Evolutionary conservation across 2,113 vertebrate genomes (phyloP), one percentile per base, ranked within the genome.

Genomic region (Calidris pugnax): DNA sequence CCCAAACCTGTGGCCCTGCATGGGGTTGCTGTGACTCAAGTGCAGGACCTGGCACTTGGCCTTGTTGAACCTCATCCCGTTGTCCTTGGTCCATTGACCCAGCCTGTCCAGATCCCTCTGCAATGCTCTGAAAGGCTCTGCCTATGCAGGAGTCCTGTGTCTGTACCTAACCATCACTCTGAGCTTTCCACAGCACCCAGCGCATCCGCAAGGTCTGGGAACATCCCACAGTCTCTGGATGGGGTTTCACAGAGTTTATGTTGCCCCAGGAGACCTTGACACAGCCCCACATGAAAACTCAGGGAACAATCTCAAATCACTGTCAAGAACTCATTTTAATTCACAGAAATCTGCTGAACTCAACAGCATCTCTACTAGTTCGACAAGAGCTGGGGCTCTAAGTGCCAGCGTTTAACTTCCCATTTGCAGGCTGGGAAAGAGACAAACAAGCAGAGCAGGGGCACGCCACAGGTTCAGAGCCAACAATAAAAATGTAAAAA

Each of bases 291-390:
- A 19, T 43, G 47, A 64, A 79, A 84, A 74, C 35, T 37, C 45
- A 13, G 56, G 50, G 62, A 82, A 37, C 60, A n/a, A 28, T 22
- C 28, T 75, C 50, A 50, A 75, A 2, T 74, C 35, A 17, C 33
- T 62, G 9, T 43, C 48, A 57, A 68, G 28, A 50, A 59, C 56
- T 28, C 35, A 8, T 89, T 96, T 93, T 21, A 63, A 71, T 51
- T 75, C 47, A 28, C 60, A 33, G 56, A 48, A 82, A 47, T 48
- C n/a, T 59, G 21, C 45, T 69, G 56, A 71, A 32, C 43, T n/a
- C 2, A 0, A 59, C 18, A 51, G 41, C 22, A 48, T 27, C 26
- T 63, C 69, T 80, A n/a, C 11, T 0, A 0, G 48, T 45, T 71
- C 17, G 9, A 67, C 6, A 55, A 43, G 32, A 63, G 27, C 78